A percentile compares a stretch with the other conserved stretches of the same genome.
phyloP scores from a whole-genome alignment of 2,113 vertebrate genomes.

The Apaloderma vittatum region DNA sequence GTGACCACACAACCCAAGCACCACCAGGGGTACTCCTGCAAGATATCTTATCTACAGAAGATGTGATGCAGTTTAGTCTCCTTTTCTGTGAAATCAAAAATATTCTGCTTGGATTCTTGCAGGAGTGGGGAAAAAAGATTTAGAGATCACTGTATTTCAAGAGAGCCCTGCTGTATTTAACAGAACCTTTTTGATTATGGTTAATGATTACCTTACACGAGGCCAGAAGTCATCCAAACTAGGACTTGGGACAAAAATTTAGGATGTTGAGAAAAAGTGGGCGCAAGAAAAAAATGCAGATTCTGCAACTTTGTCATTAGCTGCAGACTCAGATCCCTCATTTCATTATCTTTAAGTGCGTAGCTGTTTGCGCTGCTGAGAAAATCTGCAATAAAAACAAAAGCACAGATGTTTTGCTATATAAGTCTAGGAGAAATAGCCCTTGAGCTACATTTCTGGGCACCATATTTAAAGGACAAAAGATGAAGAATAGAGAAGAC shows the following conservation, averaged over 20 bases:
- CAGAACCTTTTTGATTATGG: not conserved
- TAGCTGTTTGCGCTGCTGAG: not conserved
- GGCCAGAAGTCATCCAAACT: not conserved
- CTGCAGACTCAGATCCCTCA: not conserved
- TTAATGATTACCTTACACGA: slow-evolving; percentile 32
- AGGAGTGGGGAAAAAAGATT: too few species aligned
- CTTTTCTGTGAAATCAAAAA: not conserved
- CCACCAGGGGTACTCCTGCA: not conserved
- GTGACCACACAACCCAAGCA: fast-evolving
- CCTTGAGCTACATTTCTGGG: not conserved
- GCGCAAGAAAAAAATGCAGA: not conserved
- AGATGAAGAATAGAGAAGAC: not conserved
- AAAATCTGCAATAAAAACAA: not conserved
- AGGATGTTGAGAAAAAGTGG: not conserved
- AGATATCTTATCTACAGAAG: not conserved
- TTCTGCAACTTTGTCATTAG: slow-evolving; percentile 33
- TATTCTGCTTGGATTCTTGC: not conserved
- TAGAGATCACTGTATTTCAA: not conserved
- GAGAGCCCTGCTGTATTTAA: not conserved
- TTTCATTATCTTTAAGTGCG: slow-evolving; percentile 33
- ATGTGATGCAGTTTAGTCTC: not conserved
- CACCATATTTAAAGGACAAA: not conserved
- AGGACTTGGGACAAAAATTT: not conserved
- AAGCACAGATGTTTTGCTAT: slow-evolving; percentile 8
- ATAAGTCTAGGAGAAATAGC: not conserved